Conservation (phyloP, 2,797 vertebrate genomes). For the Takifugu rubripes region DNA sequence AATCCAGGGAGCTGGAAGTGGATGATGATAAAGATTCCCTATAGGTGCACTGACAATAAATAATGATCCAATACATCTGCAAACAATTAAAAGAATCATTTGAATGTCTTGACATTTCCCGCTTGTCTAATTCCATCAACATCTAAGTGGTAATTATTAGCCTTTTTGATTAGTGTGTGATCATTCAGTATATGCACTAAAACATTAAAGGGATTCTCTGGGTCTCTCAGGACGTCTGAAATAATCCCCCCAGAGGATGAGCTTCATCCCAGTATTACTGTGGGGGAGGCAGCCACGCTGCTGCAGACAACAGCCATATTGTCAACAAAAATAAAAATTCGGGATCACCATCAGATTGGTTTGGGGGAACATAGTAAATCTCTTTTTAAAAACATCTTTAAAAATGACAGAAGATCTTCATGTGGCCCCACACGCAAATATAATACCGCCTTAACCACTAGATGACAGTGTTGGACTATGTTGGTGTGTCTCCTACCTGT, state of each 20-base stretch:
- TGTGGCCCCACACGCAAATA: too few relatives aligned
- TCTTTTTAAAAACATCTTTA: not conserved
- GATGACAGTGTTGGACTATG: constrained; percentile 55
- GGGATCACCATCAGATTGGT: not conserved
- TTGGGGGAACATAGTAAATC: constrained; percentile 1
- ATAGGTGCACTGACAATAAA: constrained; percentile 31
- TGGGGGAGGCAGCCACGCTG: not conserved
- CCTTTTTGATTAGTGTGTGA: constrained; percentile 19
- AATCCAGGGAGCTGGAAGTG: constrained; percentile 49
- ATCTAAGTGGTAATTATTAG: constrained; percentile 26
- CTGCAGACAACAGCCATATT: not conserved
- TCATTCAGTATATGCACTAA: constrained; percentile 5
- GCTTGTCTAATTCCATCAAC: constrained; percentile 11
- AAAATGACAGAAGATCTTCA: too few relatives aligned
- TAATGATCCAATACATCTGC: constrained; percentile 38
- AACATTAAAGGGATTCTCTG: not conserved
- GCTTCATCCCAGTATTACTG: not conserved
- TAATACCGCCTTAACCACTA: constrained; percentile 36
- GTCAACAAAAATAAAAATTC: too few relatives aligned
- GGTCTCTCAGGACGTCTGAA: not conserved
- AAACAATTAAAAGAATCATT: constrained; percentile 32
- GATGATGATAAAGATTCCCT: constrained; percentile 32
- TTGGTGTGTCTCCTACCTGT: constrained; percentile 31
- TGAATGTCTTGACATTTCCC: constrained; percentile 27
- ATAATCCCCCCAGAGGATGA: too few relatives aligned